Base-by-base conservation (phyloP, 2,113 vertebrate species). In the Barnardius zonarius region DNA sequence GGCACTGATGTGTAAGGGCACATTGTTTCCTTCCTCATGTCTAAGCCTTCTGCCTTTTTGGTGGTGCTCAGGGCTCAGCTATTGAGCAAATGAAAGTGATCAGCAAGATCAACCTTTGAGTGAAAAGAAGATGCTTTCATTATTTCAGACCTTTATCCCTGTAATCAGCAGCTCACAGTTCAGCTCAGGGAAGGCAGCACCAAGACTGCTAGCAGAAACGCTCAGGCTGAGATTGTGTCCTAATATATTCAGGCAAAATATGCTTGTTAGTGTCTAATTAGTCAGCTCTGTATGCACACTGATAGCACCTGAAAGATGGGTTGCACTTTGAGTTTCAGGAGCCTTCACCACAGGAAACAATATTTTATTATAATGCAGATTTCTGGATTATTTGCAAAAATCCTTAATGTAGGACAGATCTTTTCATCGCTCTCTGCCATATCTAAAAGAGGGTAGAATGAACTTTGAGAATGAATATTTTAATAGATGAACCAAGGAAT, bases 211-310 rank as follows among this genome's bases (percentile, higher is more conserved):
- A 83, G 37, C 27, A 76, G 76, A 72, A 86, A 73, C 2, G 46
- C 44, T 94, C 63, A 61, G 52, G 84, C 91, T 97, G 91, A 95
- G 84, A 74, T 43, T 66, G 83, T 84, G 63, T 76, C 78, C 89
- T 87, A 93, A 86, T 41, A 93, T 79, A 97, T 83, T 90, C 88
- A 83, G 90, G 83, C 44, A 92, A 97, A 97, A 97, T 96, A 84
- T 57, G 91, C 94, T 96, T 96, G 88, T 96, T 97, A 97, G 39
- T 63, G 43, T 55, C 82, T 95, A 97, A 97, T 97, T 96, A 97
- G 94, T 95, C 95, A 96, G 77, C 80, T 91, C 78, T 86, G 57
- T 76, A 68, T 68, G 85, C 23, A 77, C 80, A 92, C 67, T n/a
- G 62, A 87, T 86, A 76, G 79, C 70, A 89, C 86, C 43, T 84